Percentiles rank a stretch among this genome's conserved stretches.
Conservation (phyloP, 2,888 invertebrate genomes). For the Megaustenia siamemsis region DNA sequence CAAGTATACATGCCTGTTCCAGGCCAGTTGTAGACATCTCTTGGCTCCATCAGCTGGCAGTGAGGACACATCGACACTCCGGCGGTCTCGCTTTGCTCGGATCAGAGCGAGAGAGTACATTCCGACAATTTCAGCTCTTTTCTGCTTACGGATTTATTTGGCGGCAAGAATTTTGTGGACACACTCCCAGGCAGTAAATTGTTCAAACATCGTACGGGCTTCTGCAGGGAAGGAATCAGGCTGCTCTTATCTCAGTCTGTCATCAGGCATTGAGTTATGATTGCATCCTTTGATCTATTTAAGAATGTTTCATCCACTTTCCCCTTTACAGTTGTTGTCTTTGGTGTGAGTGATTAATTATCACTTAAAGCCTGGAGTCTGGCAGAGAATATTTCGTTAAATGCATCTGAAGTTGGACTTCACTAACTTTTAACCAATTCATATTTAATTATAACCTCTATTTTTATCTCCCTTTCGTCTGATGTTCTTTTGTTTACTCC, state of each 20-base stretch:
- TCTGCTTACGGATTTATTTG: constrained; percentile 12
- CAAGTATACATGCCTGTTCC: background rate
- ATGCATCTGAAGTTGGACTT: background rate
- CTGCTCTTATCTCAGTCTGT: constrained; percentile 18
- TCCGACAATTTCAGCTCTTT: background rate
- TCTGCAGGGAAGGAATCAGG: constrained; percentile 10
- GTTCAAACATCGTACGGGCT: constrained; percentile 17
- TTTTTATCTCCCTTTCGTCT: too few species aligned
- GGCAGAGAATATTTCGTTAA: background rate
- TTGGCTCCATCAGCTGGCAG: background rate
- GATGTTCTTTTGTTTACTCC: too few species aligned
- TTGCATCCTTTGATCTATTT: constrained; percentile 28
- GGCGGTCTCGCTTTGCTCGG: background rate
- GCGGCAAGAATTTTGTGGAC: constrained; percentile 12
- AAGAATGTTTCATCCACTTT: constrained; percentile 9
- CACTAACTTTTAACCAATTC: too few species aligned
- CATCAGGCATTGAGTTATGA: constrained; percentile 34
- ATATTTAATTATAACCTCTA: too few species aligned
- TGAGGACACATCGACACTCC: background rate
- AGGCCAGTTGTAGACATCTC: constrained; percentile 34
- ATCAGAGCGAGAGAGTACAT: background rate
- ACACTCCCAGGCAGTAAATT: constrained; percentile 33
- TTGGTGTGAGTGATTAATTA: constrained; percentile 26
- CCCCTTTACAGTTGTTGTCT: background rate
- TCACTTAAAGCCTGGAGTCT: background rate